phyloP scores from a whole-genome alignment of 1,140 invertebrate species.

The Eciton burchellii region DNA sequence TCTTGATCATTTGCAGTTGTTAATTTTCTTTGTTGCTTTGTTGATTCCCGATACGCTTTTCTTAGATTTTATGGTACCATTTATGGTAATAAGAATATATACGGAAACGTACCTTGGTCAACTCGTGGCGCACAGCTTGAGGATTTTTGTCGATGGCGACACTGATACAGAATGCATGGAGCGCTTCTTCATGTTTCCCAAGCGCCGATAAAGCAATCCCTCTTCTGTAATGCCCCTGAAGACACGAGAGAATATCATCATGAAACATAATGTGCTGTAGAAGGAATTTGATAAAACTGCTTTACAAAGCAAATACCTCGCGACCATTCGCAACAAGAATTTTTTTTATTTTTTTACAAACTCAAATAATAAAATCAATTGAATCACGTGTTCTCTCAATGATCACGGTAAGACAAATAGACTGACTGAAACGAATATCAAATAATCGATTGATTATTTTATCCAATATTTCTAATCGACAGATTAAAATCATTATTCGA shows the following conservation, averaged over 20 bases:
- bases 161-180: conserved; percentile 88
- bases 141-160: conserved; percentile 86
- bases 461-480: background rate
- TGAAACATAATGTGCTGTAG: background rate
- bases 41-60: background rate
- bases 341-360: too few species aligned
- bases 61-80: background rate
- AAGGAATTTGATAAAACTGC: background rate
- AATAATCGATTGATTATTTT: background rate
- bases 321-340: too few species aligned
- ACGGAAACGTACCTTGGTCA: conserved; percentile 82
- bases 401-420: background rate
- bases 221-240: conserved; percentile 89
- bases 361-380: too few species aligned
- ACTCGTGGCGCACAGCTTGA: conserved; percentile 83
- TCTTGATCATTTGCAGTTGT: background rate
- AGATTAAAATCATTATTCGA: background rate
- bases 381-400: background rate
- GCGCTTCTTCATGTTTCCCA: conserved; percentile 89
- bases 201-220: conserved; percentile 88
- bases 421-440: background rate
- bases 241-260: background rate
- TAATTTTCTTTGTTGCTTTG: background rate
- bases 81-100: background rate
- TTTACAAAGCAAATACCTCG: too few species aligned